Evolutionary conservation across 2,797 vertebrate genomes (phyloP).

Genomic region (Distichodus sexfasciatus): DNA sequence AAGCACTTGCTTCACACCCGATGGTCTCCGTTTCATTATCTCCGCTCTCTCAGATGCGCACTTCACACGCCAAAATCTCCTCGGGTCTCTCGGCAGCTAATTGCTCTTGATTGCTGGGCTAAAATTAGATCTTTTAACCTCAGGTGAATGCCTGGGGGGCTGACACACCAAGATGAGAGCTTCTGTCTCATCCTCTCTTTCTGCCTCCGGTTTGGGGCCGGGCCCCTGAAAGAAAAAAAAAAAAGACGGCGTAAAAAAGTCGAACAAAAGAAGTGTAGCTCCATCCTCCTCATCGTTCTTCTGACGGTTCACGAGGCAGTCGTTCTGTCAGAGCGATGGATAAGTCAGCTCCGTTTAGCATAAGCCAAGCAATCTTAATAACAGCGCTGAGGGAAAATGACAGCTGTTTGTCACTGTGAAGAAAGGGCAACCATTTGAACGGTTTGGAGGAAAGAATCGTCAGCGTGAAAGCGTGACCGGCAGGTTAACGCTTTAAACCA

Average conservation of each 20-base stretch:
- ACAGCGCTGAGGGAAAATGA: not conserved
- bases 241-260: no score
- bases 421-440: not conserved
- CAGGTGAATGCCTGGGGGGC: constrained; percentile 75
- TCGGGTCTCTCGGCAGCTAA: constrained; percentile 62
- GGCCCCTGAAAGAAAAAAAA: not conserved
- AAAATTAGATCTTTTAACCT: constrained; percentile 76
- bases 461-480: not conserved
- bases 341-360: not conserved
- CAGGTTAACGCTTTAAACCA: not conserved
- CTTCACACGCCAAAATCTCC: constrained; percentile 60
- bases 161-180: constrained; percentile 66
- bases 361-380: not conserved
- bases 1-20: not conserved
- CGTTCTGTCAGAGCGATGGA: not conserved
- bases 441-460: not conserved
- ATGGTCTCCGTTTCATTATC: constrained; percentile 46
- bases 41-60: constrained; percentile 30
- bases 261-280: no score
- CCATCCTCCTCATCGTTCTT: no score
- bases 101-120: constrained; percentile 78
- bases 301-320: not conserved
- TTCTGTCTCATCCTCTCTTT: constrained; percentile 47
- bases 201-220: not conserved
- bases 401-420: not conserved